These are phyloP conservation scores for Aethes cnicana DNA, from an alignment of 2,888 invertebrate species.

Conservation along the genomic window DNA sequence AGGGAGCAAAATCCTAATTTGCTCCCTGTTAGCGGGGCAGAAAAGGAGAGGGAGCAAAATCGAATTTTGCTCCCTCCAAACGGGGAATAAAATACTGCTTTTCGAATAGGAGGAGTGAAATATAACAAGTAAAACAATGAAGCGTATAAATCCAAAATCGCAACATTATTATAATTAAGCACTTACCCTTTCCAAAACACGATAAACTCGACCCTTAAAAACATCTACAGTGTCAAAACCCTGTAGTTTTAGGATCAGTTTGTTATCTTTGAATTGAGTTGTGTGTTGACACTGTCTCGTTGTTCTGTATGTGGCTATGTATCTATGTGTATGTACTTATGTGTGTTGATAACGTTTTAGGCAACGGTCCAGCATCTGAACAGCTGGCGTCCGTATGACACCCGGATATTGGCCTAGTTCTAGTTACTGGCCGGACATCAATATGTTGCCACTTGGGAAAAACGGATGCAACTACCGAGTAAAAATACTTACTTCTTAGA, in stretches of 20 bases:
- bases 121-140: no score
- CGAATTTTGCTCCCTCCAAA: no score
- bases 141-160: no score
- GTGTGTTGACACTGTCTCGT: not conserved
- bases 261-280: constrained; percentile 13
- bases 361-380: constrained; percentile 55
- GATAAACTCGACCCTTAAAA: not conserved
- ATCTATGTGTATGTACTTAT: not conserved
- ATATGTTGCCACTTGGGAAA: not conserved
- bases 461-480: no score
- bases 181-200: not conserved
- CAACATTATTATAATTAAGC: no score
- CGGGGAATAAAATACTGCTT: no score
- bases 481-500: no score
- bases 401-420: constrained; percentile 57
- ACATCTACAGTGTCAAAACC: not conserved
- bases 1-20: no score
- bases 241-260: constrained; percentile 17
- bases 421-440: not conserved
- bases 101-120: no score
- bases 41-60: no score
- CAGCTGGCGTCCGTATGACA: constrained; percentile 59
- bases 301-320: constrained; percentile 1
- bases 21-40: no score
- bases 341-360: constrained; percentile 23